Percentiles rank a stretch among this genome's conserved stretches.
Conservation (phyloP, 2,888 invertebrate genomes). For the Nomada goodeniana region DNA sequence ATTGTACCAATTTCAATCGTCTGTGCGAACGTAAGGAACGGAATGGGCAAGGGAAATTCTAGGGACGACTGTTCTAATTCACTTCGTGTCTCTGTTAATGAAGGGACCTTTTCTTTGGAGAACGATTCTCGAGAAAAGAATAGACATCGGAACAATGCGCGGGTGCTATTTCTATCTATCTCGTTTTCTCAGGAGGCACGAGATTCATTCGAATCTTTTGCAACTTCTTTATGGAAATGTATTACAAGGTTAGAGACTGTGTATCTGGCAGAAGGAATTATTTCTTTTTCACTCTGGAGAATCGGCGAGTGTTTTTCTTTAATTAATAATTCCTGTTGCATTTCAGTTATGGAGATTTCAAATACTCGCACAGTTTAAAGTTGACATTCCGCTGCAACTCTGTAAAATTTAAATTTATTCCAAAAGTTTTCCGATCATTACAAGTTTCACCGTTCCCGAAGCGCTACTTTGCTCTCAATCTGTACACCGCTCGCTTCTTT, state of each 20-base stretch:
- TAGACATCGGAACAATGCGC: slow-evolving; percentile 26
- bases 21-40: neutral
- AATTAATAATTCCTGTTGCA: neutral
- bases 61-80: slow-evolving; percentile 34
- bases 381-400: neutral
- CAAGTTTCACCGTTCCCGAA: neutral
- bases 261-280: neutral
- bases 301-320: neutral
- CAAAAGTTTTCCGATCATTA: slow-evolving; percentile 21
- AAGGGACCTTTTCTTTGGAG: slow-evolving; percentile 11
- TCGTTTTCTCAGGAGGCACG: neutral
- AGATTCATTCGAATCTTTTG: neutral
- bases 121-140: slow-evolving; percentile 33
- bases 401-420: slow-evolving; percentile 16
- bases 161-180: slow-evolving; percentile 19
- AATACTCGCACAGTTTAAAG: neutral
- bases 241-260: neutral
- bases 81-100: slow-evolving; percentile 22
- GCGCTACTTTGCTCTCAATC: slow-evolving; percentile 1
- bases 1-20: no score
- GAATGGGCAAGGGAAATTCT: neutral
- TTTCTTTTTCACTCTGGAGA: no score
- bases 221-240: neutral
- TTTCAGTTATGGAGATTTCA: slow-evolving; percentile 13
- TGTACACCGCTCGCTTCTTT: neutral